Percentiles rank a stretch among this genome's conserved stretches.
Evolutionary conservation across 2,113 vertebrate genomes (phyloP).

Genomic region (Agelaius tricolor): DNA sequence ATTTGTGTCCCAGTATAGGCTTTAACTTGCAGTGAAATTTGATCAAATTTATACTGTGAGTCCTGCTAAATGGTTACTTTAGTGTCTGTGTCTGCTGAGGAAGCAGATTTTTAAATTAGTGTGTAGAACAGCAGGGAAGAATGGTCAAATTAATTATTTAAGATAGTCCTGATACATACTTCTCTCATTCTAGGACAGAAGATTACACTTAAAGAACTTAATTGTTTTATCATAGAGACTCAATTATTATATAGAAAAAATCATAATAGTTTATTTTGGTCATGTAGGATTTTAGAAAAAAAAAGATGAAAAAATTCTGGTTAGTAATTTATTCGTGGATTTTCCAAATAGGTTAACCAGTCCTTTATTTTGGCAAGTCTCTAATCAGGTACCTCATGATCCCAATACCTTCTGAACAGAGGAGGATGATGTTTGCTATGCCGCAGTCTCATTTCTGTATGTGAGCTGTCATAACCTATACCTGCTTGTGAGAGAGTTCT

Average conservation of each 20-base stretch:
- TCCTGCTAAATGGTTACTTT: background rate
- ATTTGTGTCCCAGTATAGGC: background rate
- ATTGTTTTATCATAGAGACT: background rate
- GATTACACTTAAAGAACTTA: background rate
- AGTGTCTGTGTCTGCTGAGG: background rate
- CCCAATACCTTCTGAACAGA: background rate
- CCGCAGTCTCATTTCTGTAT: fast-evolving
- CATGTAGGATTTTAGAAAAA: background rate
- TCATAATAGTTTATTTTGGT: background rate
- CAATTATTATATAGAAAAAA: background rate
- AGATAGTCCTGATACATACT: background rate
- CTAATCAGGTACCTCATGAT: background rate
- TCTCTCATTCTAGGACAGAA: background rate
- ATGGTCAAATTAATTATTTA: slow-evolving; percentile 29
- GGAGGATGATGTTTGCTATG: background rate
- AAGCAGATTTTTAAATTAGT: slow-evolving; percentile 4
- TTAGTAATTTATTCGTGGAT: background rate
- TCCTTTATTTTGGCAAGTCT: background rate
- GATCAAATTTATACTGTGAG: background rate
- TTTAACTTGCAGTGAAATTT: background rate
- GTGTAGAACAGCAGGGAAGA: background rate
- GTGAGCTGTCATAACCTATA: background rate
- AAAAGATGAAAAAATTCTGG: background rate
- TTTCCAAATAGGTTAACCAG: background rate
- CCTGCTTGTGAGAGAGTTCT: background rate